A percentile compares a stretch with the other conserved stretches of the same genome.
phyloP scores from a whole-genome alignment of 2,113 vertebrate genomes.

The Genyomyrus donnyi region DNA sequence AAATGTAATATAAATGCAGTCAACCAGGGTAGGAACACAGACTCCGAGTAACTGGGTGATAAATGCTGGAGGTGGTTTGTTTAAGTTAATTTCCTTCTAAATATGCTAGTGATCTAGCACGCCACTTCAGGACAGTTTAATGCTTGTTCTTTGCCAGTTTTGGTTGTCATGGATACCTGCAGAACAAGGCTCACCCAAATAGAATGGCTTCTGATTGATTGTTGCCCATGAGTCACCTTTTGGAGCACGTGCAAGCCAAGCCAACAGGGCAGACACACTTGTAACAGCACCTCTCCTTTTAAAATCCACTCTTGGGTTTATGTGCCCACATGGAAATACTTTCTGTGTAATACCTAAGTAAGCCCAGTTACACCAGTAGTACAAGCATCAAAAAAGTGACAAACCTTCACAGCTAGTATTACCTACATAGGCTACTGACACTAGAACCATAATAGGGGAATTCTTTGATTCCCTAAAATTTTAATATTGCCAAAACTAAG shows the following conservation, averaged over 20 bases:
- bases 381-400: neutral
- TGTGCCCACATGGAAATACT: no score
- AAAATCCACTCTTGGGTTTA: neutral
- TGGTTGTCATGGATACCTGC: neutral
- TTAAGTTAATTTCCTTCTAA: neutral
- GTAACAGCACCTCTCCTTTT: neutral
- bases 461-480: neutral
- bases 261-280: neutral
- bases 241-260: neutral
- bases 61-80: neutral
- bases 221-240: neutral
- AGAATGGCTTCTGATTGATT: neutral
- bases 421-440: neutral
- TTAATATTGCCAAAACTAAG: neutral
- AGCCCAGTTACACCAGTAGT: neutral
- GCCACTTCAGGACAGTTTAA: neutral
- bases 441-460: neutral
- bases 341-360: no score
- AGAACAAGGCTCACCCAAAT: neutral
- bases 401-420: neutral
- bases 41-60: neutral
- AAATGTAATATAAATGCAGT: neutral
- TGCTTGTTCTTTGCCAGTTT: neutral
- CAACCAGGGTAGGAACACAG: conserved; percentile 12
- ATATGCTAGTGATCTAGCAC: neutral